phyloP scores from a whole-genome alignment of 2,113 vertebrate species.

The Polypterus bichir region DNA sequence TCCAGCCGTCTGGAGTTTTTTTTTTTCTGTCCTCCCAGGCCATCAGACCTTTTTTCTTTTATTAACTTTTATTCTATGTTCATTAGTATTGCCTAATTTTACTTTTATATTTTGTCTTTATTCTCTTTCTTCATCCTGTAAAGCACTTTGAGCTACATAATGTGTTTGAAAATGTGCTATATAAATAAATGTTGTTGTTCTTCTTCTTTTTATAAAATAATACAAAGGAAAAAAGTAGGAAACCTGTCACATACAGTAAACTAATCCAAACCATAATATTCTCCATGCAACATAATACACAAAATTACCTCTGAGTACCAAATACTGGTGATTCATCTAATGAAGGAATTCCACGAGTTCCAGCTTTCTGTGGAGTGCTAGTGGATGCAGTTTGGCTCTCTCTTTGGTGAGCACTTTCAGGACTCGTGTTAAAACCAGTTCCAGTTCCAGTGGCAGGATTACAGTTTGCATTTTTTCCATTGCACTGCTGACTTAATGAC shows the following conservation, averaged over 20 bases:
- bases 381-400: slow-evolving; percentile 36
- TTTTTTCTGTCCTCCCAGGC: too few species aligned
- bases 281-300: neutral
- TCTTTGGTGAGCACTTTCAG: slow-evolving; percentile 36
- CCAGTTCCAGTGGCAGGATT: slow-evolving; percentile 30
- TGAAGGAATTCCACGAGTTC: slow-evolving; percentile 49
- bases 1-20: too few species aligned
- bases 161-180: too few species aligned
- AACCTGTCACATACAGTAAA: neutral
- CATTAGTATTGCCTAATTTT: too few species aligned
- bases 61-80: too few species aligned
- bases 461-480: slow-evolving; percentile 48
- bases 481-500: slow-evolving; percentile 60
- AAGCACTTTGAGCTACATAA: too few species aligned
- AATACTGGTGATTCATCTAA: slow-evolving; percentile 68
- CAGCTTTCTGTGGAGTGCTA: slow-evolving; percentile 64
- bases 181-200: too few species aligned
- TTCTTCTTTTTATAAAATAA: too few species aligned
- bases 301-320: slow-evolving; percentile 53
- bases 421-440: slow-evolving; percentile 30
- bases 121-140: too few species aligned
- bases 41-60: too few species aligned
- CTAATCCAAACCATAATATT: slow-evolving; percentile 11
- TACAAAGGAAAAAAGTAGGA: neutral
- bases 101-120: too few species aligned